phyloP scores from a whole-genome alignment of 1,140 invertebrate genomes.

The Temnothorax curvispinosus region DNA sequence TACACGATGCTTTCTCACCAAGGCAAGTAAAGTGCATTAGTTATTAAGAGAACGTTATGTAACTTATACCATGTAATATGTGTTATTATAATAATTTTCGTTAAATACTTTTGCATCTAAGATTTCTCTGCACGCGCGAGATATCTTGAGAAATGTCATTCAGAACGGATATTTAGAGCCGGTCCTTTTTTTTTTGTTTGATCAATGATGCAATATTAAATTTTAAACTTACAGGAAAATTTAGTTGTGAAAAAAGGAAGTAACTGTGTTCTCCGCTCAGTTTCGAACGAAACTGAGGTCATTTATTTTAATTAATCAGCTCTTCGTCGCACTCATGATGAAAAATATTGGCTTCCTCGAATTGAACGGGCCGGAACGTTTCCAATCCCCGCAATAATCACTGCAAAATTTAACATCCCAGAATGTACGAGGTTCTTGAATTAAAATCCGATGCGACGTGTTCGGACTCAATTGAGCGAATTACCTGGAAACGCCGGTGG shows the following conservation, averaged over 20 bases:
- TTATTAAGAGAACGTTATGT: constrained; percentile 21
- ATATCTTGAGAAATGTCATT: background rate
- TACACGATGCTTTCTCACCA: constrained; percentile 21
- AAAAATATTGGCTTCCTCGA: constrained; percentile 41
- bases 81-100: constrained; percentile 33
- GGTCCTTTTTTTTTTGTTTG: background rate
- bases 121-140: background rate
- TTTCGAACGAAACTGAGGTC: background rate
- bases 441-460: constrained; percentile 48
- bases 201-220: background rate
- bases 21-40: constrained; percentile 16
- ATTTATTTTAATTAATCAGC: constrained; percentile 54
- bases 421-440: constrained; percentile 44
- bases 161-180: background rate
- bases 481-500: constrained; percentile 26
- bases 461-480: constrained; percentile 48
- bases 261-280: background rate
- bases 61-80: background rate
- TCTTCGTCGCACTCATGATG: constrained; percentile 12
- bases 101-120: background rate
- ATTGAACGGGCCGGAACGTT: constrained; percentile 11
- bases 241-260: background rate
- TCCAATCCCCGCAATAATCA: constrained; percentile 30
- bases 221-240: background rate
- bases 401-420: constrained; percentile 42